These are phyloP conservation scores for Lepidothrix coronata DNA, from an alignment of 2,113 vertebrate genomes.

Conservation along the genomic window DNA sequence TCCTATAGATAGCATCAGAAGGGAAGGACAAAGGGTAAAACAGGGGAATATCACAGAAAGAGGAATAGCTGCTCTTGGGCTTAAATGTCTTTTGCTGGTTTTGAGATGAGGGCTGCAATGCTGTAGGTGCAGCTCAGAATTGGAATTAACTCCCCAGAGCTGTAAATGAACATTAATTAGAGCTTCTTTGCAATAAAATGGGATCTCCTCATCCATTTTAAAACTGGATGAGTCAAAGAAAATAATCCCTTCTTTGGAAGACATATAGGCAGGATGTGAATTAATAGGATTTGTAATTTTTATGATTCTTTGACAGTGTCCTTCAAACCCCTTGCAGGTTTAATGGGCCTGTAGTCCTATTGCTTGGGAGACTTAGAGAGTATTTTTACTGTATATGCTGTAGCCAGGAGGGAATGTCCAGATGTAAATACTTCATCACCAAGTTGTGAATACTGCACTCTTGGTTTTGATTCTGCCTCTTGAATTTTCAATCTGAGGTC, in stretches of 20 bases:
- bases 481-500: not conserved
- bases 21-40: not conserved
- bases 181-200: conserved; percentile 16
- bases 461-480: not conserved
- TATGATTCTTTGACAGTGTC: conserved; percentile 26
- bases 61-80: not conserved
- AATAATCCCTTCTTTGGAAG: conserved; percentile 15
- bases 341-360: not conserved
- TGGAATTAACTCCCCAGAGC: not conserved
- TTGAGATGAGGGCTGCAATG: not conserved
- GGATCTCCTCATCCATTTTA: conserved; percentile 21
- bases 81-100: not conserved
- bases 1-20: not conserved
- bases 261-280: not conserved
- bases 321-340: conserved; percentile 12
- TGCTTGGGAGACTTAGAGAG: not conserved
- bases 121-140: not conserved
- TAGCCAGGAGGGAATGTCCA: not conserved
- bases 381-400: not conserved
- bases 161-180: conserved; percentile 26
- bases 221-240: not conserved
- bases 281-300: conserved; percentile 25
- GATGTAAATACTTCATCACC: not conserved
- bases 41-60: not conserved
- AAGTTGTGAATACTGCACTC: not conserved